phyloP scores from a whole-genome alignment of 2,113 vertebrate species.

The Corydoras sp. region DNA sequence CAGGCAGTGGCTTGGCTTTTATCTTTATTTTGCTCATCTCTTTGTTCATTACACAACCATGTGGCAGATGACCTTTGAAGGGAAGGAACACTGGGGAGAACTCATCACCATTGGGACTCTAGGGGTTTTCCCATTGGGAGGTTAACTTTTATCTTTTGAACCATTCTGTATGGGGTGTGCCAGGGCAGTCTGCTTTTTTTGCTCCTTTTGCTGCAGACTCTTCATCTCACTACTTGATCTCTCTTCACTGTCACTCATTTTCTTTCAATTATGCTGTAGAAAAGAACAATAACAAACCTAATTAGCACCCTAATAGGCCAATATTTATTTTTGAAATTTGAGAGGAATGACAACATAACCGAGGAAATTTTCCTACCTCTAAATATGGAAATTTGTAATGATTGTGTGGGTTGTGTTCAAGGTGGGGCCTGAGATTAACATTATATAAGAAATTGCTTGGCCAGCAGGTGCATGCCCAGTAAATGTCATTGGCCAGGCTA shows the following conservation, averaged over 20 bases:
- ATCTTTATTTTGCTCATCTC: conserved; percentile 32
- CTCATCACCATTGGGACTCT: conserved; percentile 30
- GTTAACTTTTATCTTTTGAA: conserved; percentile 32
- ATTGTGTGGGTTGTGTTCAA: background rate
- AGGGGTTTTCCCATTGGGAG: conserved; percentile 23
- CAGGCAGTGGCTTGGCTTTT: conserved; percentile 32
- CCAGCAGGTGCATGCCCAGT: too few relatives aligned
- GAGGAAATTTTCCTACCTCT: background rate
- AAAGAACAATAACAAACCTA: conserved; percentile 4
- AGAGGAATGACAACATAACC: background rate
- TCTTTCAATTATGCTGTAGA: background rate
- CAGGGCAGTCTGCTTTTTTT: conserved; percentile 11
- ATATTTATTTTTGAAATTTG: background rate
- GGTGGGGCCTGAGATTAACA: background rate
- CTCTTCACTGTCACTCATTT: background rate
- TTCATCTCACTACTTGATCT: background rate
- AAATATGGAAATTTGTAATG: conserved; percentile 7
- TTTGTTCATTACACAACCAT: conserved; percentile 36
- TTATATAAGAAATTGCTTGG: background rate
- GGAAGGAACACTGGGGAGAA: conserved; percentile 17
- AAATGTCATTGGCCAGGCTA: too few relatives aligned
- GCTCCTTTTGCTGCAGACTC: background rate
- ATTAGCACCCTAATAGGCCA: background rate
- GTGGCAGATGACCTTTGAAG: conserved; percentile 41
- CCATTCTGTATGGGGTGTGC: conserved; percentile 9